Percentiles rank a stretch among this genome's conserved stretches.
Evolutionary conservation across 1,140 invertebrate genomes (phyloP).

Genomic region (Lepidurus packardi): DNA sequence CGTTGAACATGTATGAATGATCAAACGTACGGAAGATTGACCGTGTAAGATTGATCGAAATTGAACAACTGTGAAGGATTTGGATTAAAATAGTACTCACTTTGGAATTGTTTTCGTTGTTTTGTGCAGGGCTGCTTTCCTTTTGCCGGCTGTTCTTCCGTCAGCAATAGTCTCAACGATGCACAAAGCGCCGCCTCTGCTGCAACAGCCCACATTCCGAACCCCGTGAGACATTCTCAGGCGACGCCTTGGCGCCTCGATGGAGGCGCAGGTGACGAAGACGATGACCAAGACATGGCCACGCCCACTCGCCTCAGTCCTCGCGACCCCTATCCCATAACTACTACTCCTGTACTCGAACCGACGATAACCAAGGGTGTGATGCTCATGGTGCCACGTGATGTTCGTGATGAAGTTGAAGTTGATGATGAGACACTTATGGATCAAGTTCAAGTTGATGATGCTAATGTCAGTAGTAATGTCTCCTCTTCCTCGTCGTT

Average conservation of each 20-base stretch:
- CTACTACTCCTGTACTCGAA: slow-evolving; percentile 34
- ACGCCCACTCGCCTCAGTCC: slow-evolving; percentile 32
- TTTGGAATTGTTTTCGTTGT: slow-evolving; percentile 29
- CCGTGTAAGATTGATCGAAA: background rate
- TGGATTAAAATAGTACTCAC: background rate
- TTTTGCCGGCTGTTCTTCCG: slow-evolving; percentile 38
- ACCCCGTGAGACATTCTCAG: slow-evolving; percentile 30
- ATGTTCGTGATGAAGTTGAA: slow-evolving; percentile 30
- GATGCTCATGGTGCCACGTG: slow-evolving; percentile 16
- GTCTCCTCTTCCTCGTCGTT: background rate
- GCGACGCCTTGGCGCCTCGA: slow-evolving; percentile 19
- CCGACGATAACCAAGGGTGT: slow-evolving; percentile 34
- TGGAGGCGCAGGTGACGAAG: slow-evolving; percentile 19
- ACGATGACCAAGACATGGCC: slow-evolving; percentile 27
- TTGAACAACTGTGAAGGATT: slow-evolving; percentile 1
- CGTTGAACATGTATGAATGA: no score
- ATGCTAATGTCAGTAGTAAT: background rate
- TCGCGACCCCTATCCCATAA: slow-evolving; percentile 36
- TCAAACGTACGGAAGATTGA: no score
- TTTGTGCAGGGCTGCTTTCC: slow-evolving; percentile 26
- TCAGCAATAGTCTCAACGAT: slow-evolving; percentile 40
- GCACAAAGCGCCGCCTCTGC: slow-evolving; percentile 32
- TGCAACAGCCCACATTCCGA: slow-evolving; percentile 23
- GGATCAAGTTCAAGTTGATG: slow-evolving; percentile 22
- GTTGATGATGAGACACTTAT: slow-evolving; percentile 30